Evolutionary conservation across 2,797 vertebrate species (phyloP).

Genomic region (Coreius guichenoti): DNA sequence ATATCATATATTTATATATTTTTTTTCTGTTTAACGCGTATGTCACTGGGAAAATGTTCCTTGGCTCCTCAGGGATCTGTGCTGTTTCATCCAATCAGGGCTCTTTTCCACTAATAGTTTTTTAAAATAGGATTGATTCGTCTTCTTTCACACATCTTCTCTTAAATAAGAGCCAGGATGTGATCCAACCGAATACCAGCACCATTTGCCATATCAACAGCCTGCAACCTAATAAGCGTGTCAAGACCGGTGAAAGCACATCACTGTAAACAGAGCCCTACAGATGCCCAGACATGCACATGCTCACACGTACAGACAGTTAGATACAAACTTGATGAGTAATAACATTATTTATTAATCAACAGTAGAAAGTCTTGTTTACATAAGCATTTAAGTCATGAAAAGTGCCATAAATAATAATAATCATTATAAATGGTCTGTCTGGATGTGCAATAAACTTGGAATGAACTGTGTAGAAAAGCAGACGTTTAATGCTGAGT

Average conservation of each 20-base stretch:
- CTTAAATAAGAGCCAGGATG: constrained; percentile 68
- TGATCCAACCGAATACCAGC: constrained; percentile 63
- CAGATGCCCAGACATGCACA: constrained; percentile 44
- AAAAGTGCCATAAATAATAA: background rate
- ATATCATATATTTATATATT: background rate
- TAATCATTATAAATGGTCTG: background rate
- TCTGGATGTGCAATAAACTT: background rate
- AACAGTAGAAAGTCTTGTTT: background rate
- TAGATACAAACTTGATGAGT: constrained; percentile 28
- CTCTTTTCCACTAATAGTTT: constrained; percentile 22
- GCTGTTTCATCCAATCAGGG: constrained; percentile 7
- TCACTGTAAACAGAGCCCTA: constrained; percentile 61
- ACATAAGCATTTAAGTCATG: background rate
- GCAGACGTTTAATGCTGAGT: background rate
- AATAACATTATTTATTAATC: constrained; percentile 7
- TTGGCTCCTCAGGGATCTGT: background rate
- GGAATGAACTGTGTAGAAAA: background rate
- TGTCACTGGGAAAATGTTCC: background rate
- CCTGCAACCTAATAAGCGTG: constrained; percentile 64
- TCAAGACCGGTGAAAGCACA: constrained; percentile 64
- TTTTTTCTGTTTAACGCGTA: background rate
- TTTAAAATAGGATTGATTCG: constrained; percentile 33
- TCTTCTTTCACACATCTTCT: constrained; percentile 58
- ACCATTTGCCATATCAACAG: constrained; percentile 61
- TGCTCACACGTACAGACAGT: constrained; percentile 13